Conservation (phyloP, 1,140 invertebrate genomes). For the Sycophaga agraensis region DNA sequence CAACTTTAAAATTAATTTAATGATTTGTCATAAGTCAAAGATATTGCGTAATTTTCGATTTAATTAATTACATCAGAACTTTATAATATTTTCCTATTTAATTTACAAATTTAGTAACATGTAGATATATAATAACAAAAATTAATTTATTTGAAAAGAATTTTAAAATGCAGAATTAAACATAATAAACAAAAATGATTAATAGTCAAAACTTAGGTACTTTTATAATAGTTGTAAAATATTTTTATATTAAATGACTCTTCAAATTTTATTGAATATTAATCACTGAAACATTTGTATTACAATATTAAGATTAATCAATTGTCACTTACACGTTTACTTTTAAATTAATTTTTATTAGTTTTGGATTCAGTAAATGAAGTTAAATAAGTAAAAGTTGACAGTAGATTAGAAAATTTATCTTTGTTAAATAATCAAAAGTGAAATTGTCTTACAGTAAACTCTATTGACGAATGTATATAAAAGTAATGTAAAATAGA, state of each 20-base stretch:
- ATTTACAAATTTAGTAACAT: background rate
- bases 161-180: background rate
- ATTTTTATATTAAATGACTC: conserved; percentile 8
- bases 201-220: no score
- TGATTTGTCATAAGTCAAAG: no score
- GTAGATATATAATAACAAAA: background rate
- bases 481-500: conserved; percentile 22
- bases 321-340: background rate
- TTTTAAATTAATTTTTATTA: no score
- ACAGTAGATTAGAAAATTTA: conserved; percentile 15
- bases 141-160: background rate
- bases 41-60: no score
- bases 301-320: background rate
- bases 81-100: background rate
- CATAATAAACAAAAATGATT: no score
- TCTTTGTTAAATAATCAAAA: conserved; percentile 11
- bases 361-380: no score
- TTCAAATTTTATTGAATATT: background rate
- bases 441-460: conserved; percentile 22
- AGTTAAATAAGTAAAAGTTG: background rate
- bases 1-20: no score
- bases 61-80: background rate
- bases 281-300: background rate
- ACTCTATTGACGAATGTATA: conserved; percentile 25
- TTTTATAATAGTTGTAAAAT: conserved; percentile 5